Conservation (phyloP, 2,888 invertebrate genomes). For the Amiota communis region DNA sequence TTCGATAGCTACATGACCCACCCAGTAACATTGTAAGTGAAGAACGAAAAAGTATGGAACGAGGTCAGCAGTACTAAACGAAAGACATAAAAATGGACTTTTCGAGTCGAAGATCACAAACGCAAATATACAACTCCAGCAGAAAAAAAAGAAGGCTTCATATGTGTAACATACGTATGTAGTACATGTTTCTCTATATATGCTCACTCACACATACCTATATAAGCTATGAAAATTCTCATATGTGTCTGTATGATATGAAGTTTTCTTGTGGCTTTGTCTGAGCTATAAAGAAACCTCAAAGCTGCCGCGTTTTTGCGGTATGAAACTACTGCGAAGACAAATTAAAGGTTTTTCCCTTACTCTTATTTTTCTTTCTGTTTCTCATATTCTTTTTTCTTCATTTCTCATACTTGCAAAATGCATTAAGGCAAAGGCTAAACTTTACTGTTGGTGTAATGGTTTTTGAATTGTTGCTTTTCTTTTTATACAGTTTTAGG, state of each 20-base stretch:
- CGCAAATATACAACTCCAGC: neutral
- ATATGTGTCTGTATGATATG: neutral
- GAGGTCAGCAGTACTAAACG: slow-evolving; percentile 9
- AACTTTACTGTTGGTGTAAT: too few species aligned
- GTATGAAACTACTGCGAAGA: slow-evolving; percentile 5
- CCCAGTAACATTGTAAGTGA: neutral
- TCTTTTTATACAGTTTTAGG: too few species aligned
- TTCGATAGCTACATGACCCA: too few species aligned
- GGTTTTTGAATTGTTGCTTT: too few species aligned
- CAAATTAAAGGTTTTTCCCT: neutral
- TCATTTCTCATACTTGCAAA: too few species aligned
- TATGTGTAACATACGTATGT: too few species aligned
- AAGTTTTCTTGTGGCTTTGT: neutral
- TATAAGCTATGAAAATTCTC: neutral
- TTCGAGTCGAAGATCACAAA: slow-evolving; percentile 3
- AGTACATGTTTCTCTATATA: too few species aligned
- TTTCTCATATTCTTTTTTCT: too few species aligned
- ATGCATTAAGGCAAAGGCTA: too few species aligned
- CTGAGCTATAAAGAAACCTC: neutral
- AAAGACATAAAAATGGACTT: slow-evolving; percentile 25
- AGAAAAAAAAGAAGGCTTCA: too few species aligned
- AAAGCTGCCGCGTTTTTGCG: neutral
- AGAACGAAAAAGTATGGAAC: neutral
- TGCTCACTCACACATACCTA: neutral
- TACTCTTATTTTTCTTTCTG: neutral